Percentiles rank a stretch among this genome's conserved stretches.
phyloP scores from a whole-genome alignment of 2,888 invertebrate genomes.

The Arrhopalites spinosus region DNA sequence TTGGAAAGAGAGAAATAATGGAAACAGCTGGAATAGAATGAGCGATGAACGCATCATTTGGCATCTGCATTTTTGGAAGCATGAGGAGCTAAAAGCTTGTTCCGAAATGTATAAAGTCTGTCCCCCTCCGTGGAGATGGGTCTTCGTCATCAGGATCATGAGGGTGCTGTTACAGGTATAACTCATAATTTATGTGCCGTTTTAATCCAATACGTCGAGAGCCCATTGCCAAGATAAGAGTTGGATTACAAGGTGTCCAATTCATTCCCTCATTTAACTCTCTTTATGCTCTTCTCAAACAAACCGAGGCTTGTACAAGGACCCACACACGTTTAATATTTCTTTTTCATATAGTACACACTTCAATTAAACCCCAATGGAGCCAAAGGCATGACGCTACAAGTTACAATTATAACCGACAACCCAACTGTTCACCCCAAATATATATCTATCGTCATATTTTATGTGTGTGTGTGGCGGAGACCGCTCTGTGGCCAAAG shows the following conservation, averaged over 20 bases:
- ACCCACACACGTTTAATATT: not conserved
- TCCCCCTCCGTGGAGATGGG: not conserved
- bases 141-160: constrained; percentile 3
- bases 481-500: constrained; percentile 22
- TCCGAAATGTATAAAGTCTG: not conserved
- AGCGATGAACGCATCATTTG: constrained; percentile 37
- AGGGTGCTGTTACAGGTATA: constrained; percentile 22
- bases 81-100: constrained; percentile 4
- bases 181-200: constrained; percentile 26
- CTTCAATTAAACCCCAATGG: not conserved
- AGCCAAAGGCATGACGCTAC: not conserved
- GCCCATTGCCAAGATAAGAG: constrained; percentile 30
- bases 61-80: constrained; percentile 28
- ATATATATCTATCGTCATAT: not conserved
- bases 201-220: constrained; percentile 29
- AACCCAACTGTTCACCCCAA: not conserved
- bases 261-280: constrained; percentile 32
- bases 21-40: constrained; percentile 31
- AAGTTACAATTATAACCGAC: not conserved
- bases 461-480: constrained; percentile 7
- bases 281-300: constrained; percentile 24
- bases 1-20: constrained; percentile 17
- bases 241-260: constrained; percentile 34
- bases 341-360: not conserved
- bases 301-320: not conserved